Evolutionary conservation across 1,140 invertebrate genomes (phyloP), one percentile per base, ranked within the genome.

Genomic region (Nylanderia fulva): DNA sequence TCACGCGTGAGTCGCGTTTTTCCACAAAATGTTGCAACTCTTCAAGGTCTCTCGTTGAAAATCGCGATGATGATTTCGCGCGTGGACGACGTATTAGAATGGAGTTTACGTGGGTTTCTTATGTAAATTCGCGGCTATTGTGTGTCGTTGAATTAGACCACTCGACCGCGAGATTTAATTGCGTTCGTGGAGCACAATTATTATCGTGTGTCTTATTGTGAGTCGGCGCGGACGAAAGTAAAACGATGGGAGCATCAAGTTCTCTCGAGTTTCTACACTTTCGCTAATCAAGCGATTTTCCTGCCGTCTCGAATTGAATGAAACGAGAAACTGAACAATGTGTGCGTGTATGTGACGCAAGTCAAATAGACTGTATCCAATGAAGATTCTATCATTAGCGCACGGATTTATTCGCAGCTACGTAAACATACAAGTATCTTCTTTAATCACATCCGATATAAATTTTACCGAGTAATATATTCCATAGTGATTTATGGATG

Each of bases 1-100:
- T 54, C 33, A 68, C 15, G 84, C 76, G 87, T 85, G 87, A 88
- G 21, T 88, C 87, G 85, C 48, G n/a, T 11, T 80, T 63, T 64
- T 75, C 83, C 33, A 76, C 76, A 68, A 69, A 52, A 36, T 21
- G n/a, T n/a, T 6, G 63, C 58, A 48, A 68, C 24, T 75, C 58
- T n/a, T 82, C 86, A 85, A 88, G 84, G 86, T 58, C 54, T n/a
- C 75, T 4, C n/a, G 15, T 58, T 18, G 58, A 72, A 52, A 74
- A 85, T 85, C 84, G 48, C 56, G 39, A 2, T 69, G 69, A 33
- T n/a, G 21, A 64, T 76, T 76, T 84, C 86, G 69, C 69, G 69
- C 39, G 33, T 56, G 27, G 9, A 24, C 36, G 64, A 48, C 64
- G 39, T 52, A 39, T 36, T 60, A 58, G 56, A 60, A 72, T 27